A percentile compares a stretch with the other conserved stretches of the same genome.
These are phyloP conservation scores for Allygus modestus DNA, from an alignment of 2,888 invertebrate species.

Conservation along the genomic window DNA sequence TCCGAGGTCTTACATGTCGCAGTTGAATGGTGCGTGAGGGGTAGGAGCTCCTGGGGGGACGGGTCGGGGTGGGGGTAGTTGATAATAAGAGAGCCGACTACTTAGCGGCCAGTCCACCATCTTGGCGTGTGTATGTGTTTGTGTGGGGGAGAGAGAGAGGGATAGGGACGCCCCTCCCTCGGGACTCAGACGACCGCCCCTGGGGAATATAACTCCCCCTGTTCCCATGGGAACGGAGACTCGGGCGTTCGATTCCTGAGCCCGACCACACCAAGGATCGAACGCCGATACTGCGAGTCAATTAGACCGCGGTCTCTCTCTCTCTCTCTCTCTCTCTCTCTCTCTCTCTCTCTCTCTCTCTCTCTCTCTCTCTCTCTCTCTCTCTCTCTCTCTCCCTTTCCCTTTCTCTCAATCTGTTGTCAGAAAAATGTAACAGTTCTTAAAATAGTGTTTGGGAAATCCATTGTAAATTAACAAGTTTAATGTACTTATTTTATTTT, in stretches of 20 bases:
- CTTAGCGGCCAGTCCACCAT: conserved; percentile 54
- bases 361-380: conserved; percentile 42
- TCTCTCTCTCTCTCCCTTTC: background rate
- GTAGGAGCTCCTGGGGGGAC: background rate
- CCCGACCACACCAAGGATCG: conserved; percentile 39
- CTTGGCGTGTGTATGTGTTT: conserved; percentile 56
- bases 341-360: background rate
- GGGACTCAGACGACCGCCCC: conserved; percentile 75
- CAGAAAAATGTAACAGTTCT: background rate
- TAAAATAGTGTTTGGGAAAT: background rate
- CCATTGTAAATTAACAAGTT: no score
- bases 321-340: conserved; percentile 30
- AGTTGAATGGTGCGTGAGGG: background rate
- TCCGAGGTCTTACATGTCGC: conserved; percentile 26
- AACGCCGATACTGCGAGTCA: conserved; percentile 30
- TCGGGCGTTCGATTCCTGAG: conserved; percentile 65
- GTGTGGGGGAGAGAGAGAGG: conserved; percentile 65
- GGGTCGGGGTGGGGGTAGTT: conserved; percentile 17
- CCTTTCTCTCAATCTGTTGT: background rate
- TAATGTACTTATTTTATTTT: no score
- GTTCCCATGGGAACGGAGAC: conserved; percentile 77
- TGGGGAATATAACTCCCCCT: conserved; percentile 70
- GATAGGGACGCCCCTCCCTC: conserved; percentile 74
- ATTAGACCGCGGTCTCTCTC: conserved; percentile 41
- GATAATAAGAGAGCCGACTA: conserved; percentile 45